These are phyloP conservation scores for Torymus texanus DNA, from an alignment of 2,888 invertebrate genomes.

Conservation along the genomic window DNA sequence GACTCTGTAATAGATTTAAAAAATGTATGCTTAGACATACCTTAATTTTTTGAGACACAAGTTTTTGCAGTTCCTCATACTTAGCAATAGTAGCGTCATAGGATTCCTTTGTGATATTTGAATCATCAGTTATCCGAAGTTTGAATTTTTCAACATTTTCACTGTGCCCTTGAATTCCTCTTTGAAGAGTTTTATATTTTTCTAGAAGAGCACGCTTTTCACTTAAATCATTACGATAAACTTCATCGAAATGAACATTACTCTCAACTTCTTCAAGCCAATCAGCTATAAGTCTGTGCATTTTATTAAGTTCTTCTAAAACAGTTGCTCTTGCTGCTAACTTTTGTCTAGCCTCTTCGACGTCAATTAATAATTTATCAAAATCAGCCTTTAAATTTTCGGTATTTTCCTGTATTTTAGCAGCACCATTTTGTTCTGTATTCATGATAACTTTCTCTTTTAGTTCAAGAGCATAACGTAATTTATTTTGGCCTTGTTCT, in stretches of 20 bases:
- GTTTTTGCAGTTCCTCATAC: constrained; percentile 82
- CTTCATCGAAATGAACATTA: constrained; percentile 86
- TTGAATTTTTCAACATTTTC: constrained; percentile 88
- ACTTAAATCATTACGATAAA: constrained; percentile 87
- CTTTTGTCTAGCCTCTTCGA: constrained; percentile 86
- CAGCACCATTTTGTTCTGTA: constrained; percentile 91
- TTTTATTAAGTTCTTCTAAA: constrained; percentile 91
- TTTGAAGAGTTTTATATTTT: constrained; percentile 88
- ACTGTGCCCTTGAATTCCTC: constrained; percentile 87
- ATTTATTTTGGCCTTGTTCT: constrained; percentile 92
- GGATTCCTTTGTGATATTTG: constrained; percentile 81
- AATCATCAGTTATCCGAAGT: constrained; percentile 83
- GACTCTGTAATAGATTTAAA: not conserved
- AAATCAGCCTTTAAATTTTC: constrained; percentile 92
- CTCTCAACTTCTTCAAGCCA: constrained; percentile 94
- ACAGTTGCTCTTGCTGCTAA: constrained; percentile 85
- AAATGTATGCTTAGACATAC: constrained; percentile 74
- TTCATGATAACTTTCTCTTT: constrained; percentile 96
- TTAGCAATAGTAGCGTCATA: constrained; percentile 84
- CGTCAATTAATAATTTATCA: constrained; percentile 88
- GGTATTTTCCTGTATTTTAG: constrained; percentile 93
- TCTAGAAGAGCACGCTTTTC: constrained; percentile 94
- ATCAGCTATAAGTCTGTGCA: constrained; percentile 86
- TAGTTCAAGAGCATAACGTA: constrained; percentile 89
- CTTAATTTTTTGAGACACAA: constrained; percentile 81